These are phyloP conservation scores for Sepiola atlantica DNA, from an alignment of 2,888 invertebrate species.

Conservation along the genomic window DNA sequence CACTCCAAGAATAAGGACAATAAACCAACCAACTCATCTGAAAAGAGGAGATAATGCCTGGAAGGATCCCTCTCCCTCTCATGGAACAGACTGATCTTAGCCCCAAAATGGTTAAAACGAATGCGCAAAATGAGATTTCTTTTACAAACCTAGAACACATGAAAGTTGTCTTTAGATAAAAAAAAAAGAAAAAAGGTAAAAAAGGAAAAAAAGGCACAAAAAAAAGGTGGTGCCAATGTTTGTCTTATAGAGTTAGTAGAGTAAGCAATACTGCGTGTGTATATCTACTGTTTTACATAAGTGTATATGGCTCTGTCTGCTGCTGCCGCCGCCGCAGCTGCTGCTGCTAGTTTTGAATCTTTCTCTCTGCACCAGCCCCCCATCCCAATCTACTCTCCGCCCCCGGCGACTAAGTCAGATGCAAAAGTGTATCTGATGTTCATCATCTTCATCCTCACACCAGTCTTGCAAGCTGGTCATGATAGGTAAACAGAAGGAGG, in stretches of 20 bases:
- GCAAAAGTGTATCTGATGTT: neutral
- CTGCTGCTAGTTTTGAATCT: neutral
- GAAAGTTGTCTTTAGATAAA: neutral
- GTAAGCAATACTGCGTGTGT: too few relatives aligned
- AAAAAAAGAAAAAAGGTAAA: too few relatives aligned
- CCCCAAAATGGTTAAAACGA: neutral
- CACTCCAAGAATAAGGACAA: too few relatives aligned
- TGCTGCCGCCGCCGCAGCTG: neutral
- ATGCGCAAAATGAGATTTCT: neutral
- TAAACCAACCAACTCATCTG: too few relatives aligned
- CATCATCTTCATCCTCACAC: neutral
- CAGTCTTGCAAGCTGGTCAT: slow-evolving; percentile 4
- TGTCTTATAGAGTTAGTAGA: neutral
- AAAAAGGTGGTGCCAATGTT: neutral
- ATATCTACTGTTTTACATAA: neutral
- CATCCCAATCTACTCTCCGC: neutral
- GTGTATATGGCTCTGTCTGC: neutral
- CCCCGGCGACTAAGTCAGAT: slow-evolving; percentile 4
- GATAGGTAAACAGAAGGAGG: slow-evolving; percentile 24
- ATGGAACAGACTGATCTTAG: too few relatives aligned
- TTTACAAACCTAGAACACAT: neutral
- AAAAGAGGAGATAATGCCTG: too few relatives aligned
- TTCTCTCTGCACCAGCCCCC: neutral
- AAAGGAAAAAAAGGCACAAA: too few relatives aligned
- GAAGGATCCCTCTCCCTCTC: too few relatives aligned